Evolutionary conservation across 64 coral and sea anemone genomes (phyloP).

Genomic region (Montipora capricornis): DNA sequence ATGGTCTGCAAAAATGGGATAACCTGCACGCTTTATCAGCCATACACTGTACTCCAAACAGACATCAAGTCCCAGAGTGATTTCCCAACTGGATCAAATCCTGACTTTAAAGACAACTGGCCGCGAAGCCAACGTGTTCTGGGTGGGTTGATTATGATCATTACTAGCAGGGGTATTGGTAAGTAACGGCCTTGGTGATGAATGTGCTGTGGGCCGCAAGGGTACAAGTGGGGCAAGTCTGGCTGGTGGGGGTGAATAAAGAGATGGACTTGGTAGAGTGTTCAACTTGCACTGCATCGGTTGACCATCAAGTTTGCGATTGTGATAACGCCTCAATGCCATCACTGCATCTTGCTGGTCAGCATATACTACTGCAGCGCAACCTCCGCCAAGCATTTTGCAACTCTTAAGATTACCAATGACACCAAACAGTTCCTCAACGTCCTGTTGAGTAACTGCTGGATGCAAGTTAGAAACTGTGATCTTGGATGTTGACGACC

Average conservation of each 20-base stretch:
- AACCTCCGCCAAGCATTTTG: slow-evolving; percentile 75
- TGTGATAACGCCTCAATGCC: slow-evolving; percentile 79
- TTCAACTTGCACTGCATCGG: slow-evolving; percentile 92
- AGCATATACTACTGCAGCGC: slow-evolving; percentile 85
- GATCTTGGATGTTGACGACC: slow-evolving; percentile 18
- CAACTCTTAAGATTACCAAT: slow-evolving; percentile 84
- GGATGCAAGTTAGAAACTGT: slow-evolving; percentile 90
- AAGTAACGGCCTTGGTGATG: not conserved
- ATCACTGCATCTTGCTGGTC: slow-evolving; percentile 79
- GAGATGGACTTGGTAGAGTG: slow-evolving; percentile 59
- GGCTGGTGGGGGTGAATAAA: slow-evolving; percentile 60
- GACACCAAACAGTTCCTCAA: slow-evolving; percentile 91
- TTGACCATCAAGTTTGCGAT: slow-evolving; percentile 93
- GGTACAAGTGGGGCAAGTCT: slow-evolving; percentile 68
- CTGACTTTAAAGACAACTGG: slow-evolving; percentile 97
- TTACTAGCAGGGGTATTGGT: not conserved
- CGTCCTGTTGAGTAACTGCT: slow-evolving; percentile 80
- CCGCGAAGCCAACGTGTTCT: slow-evolving; percentile 20
- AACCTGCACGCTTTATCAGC: not conserved
- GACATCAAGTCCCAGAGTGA: not conserved
- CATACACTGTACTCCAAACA: not conserved
- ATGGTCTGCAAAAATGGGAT: not conserved
- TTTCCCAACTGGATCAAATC: slow-evolving; percentile 47
- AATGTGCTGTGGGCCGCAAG: slow-evolving; percentile 20
- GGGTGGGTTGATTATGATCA: not conserved